A percentile compares a stretch with the other conserved stretches of the same genome.
Conservation (phyloP, 2,113 vertebrate species). For the Pollachius pollachius region DNA sequence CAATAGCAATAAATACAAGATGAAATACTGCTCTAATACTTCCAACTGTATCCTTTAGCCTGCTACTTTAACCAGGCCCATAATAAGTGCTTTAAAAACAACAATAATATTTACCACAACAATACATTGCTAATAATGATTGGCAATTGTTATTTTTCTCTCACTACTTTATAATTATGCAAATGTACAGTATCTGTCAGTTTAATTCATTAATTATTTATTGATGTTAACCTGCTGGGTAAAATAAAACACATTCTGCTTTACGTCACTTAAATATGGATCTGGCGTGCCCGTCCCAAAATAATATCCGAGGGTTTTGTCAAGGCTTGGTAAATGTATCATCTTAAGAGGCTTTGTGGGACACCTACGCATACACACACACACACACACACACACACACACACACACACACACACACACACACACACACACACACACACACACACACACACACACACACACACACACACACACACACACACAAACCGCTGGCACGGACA, state of each 20-base stretch:
- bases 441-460: conserved; percentile 74
- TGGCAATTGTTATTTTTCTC: neutral
- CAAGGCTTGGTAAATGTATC: conserved; percentile 98
- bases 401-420: conserved; percentile 56
- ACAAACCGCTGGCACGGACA: conserved; percentile 81
- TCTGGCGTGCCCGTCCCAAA: conserved; percentile 75
- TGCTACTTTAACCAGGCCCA: conserved; percentile 13
- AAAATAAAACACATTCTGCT: conserved; percentile 36
- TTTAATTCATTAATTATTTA: conserved; percentile 7
- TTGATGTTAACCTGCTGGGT: conserved; percentile 21
- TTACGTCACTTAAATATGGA: conserved; percentile 62
- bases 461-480: conserved; percentile 49
- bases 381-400: conserved; percentile 87
- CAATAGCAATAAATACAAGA: neutral
- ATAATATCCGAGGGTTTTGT: conserved; percentile 94
- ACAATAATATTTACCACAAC: neutral
- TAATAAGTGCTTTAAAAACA: conserved; percentile 20
- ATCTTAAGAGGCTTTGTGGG: conserved; percentile 98
- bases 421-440: conserved; percentile 79
- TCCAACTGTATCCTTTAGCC: no score
- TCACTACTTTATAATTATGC: neutral
- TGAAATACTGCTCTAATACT: neutral
- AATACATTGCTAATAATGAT: neutral
- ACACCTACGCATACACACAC: conserved; percentile 89
- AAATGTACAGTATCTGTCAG: no score